Conservation (phyloP, 2,113 vertebrate genomes). For the Tapirus terrestris region DNA sequence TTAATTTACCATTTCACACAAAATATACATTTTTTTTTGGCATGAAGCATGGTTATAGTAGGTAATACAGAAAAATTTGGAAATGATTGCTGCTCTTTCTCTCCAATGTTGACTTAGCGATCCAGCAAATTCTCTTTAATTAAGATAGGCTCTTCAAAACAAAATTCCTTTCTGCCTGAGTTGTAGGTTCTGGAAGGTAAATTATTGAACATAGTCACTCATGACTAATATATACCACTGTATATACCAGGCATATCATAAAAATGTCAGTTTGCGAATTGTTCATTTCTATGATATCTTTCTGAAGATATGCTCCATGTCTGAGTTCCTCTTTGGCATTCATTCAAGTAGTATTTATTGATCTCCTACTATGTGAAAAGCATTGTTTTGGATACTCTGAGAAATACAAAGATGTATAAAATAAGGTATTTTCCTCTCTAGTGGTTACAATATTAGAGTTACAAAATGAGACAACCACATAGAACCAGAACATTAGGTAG, state of each 20-base stretch:
- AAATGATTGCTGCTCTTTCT: constrained; percentile 21
- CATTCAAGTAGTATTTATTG: background rate
- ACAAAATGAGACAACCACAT: background rate
- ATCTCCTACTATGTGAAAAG: background rate
- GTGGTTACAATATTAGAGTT: background rate
- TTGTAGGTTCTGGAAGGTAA: constrained; percentile 8
- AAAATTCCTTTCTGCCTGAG: constrained; percentile 19
- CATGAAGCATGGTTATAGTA: constrained; percentile 9
- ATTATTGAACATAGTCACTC: constrained; percentile 20
- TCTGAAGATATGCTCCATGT: background rate
- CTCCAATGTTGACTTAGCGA: constrained; percentile 40
- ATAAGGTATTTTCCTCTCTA: background rate
- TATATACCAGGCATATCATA: background rate
- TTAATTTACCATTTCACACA: constrained; percentile 39
- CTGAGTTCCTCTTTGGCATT: background rate
- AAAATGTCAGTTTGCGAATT: constrained; percentile 7
- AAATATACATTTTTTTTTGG: background rate
- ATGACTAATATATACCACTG: constrained; percentile 11
- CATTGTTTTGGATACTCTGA: background rate
- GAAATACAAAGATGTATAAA: background rate
- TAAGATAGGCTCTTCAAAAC: constrained; percentile 53
- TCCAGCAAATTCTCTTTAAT: constrained; percentile 53
- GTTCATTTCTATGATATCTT: constrained; percentile 7
- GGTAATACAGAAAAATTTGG: constrained; percentile 24
- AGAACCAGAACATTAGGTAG: background rate